Percentiles rank a stretch among this genome's conserved stretches.
These are phyloP conservation scores for Mylabris phalerata DNA, from an alignment of 1,140 invertebrate genomes.

Conservation along the genomic window DNA sequence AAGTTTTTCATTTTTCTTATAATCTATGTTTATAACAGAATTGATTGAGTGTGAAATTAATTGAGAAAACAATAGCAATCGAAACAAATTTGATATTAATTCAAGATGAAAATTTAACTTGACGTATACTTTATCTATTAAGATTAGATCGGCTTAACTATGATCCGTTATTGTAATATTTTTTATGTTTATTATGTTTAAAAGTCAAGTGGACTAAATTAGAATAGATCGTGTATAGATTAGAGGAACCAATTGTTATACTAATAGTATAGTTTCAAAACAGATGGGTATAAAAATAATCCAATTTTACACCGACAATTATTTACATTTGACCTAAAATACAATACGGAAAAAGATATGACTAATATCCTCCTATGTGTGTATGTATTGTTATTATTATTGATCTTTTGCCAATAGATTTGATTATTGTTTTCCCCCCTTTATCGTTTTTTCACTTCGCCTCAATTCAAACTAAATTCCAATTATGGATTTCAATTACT, in stretches of 20 bases:
- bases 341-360: constrained; percentile 11
- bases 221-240: neutral
- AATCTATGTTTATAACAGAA: too few species aligned
- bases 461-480: neutral
- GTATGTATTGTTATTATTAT: constrained; percentile 6
- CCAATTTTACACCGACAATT: neutral
- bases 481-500: too few species aligned
- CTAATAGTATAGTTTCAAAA: neutral
- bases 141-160: too few species aligned
- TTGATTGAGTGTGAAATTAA: too few species aligned
- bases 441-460: constrained; percentile 4
- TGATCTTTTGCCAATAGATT: constrained; percentile 7
- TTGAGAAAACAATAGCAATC: neutral
- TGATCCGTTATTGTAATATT: too few species aligned
- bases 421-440: constrained; percentile 3
- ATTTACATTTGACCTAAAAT: constrained; percentile 10
- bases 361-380: constrained; percentile 5
- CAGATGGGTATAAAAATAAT: constrained; percentile 11
- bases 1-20: too few species aligned
- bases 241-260: constrained; percentile 8
- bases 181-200: neutral
- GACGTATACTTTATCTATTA: too few species aligned
- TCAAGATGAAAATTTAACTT: neutral
- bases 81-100: constrained; percentile 6
- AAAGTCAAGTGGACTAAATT: neutral